Conservation (phyloP, 2,888 invertebrate genomes). For the Steinernema scapterisci region DNA sequence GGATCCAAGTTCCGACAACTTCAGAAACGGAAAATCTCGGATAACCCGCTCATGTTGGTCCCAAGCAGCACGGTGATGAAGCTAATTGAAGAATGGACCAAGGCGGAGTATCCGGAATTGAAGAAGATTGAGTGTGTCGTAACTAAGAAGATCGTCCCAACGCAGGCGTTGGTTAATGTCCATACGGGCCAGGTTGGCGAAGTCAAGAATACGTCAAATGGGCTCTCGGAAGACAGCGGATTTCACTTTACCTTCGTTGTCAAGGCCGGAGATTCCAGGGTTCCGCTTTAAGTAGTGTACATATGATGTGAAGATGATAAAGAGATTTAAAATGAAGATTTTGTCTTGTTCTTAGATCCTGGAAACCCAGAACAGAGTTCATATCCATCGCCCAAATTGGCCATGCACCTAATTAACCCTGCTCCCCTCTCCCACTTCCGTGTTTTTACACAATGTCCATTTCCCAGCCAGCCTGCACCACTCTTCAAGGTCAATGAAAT, state of each 20-base stretch:
- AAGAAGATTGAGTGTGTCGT: slow-evolving; percentile 10
- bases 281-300: neutral
- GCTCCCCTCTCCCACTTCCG: too few relatives aligned
- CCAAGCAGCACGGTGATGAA: neutral
- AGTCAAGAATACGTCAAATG: neutral
- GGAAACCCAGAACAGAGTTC: too few relatives aligned
- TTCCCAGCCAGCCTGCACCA: too few relatives aligned
- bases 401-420: too few relatives aligned
- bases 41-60: neutral
- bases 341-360: too few relatives aligned
- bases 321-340: too few relatives aligned
- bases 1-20: neutral
- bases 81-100: neutral
- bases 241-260: neutral
- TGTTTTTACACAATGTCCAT: too few relatives aligned
- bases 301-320: neutral
- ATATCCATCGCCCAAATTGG: too few relatives aligned
- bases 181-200: neutral
- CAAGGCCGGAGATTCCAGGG: neutral
- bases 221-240: neutral
- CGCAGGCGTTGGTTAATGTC: neutral
- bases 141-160: too few relatives aligned
- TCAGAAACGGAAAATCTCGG: neutral
- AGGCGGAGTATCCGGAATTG: slow-evolving; percentile 1
- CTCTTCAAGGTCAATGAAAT: too few relatives aligned